A percentile compares a stretch with the other conserved stretches of the same genome.
These are phyloP conservation scores for Drosophila antonietae DNA, from an alignment of 2,888 invertebrate species.

Conservation along the genomic window DNA sequence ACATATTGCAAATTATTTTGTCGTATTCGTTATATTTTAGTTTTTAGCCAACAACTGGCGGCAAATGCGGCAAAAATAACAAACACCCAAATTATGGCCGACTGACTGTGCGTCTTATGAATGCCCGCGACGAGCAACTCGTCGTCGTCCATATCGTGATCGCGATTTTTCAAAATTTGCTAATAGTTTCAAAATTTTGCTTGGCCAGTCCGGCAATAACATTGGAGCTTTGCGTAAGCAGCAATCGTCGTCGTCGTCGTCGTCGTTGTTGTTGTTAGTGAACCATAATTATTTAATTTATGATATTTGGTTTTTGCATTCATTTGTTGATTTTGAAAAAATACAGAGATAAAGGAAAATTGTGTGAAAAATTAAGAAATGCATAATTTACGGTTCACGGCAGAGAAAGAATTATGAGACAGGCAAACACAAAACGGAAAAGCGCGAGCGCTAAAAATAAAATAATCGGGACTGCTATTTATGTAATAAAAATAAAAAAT, in stretches of 20 bases:
- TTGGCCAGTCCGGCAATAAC: constrained; percentile 83
- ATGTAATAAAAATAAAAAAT: constrained; percentile 75
- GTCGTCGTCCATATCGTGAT: constrained; percentile 17
- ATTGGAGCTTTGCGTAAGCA: constrained; percentile 82
- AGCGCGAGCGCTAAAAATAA: constrained; percentile 82
- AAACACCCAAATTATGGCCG: constrained; percentile 67
- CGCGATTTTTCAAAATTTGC: constrained; percentile 70
- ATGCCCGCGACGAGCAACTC: constrained; percentile 14
- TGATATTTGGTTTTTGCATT: constrained; percentile 34
- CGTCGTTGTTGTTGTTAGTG: constrained; percentile 34
- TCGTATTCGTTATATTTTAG: constrained; percentile 57
- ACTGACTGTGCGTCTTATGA: constrained; percentile 47
- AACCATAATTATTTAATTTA: constrained; percentile 34
- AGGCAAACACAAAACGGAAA: constrained; percentile 50
- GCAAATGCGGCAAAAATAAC: constrained; percentile 64
- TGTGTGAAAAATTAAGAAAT: constrained; percentile 26
- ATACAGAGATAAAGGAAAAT: constrained; percentile 24
- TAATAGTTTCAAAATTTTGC: constrained; percentile 82
- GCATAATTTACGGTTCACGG: constrained; percentile 51
- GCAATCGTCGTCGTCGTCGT: constrained; percentile 35
- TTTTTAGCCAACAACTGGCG: constrained; percentile 52
- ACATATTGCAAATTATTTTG: constrained; percentile 66
- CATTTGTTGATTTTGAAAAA: constrained; percentile 8
- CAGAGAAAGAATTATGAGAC: constrained; percentile 62
- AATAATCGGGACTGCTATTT: constrained; percentile 82